Evolutionary conservation across 2,888 invertebrate genomes (phyloP).

Genomic region (Dasypogon diadema): DNA sequence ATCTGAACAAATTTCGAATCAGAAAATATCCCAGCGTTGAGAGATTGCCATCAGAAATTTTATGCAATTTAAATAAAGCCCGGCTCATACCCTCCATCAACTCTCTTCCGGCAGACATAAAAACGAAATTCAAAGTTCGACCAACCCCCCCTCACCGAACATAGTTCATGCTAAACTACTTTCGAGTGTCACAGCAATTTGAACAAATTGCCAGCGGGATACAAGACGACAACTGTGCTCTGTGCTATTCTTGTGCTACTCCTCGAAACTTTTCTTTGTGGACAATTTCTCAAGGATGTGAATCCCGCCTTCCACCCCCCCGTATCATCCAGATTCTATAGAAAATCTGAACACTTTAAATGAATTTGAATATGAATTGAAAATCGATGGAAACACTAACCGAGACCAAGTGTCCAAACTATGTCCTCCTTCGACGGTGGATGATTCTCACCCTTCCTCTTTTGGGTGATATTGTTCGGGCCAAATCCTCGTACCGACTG

Average conservation of each 20-base stretch:
- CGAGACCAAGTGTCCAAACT: not conserved
- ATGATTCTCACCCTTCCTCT: too few species aligned
- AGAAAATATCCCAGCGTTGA: too few species aligned
- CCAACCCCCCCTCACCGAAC: not conserved
- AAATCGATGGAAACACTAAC: not conserved
- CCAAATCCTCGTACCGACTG: too few species aligned
- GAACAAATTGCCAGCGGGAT: constrained; percentile 3
- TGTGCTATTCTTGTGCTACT: not conserved
- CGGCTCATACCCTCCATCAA: too few species aligned
- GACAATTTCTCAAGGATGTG: not conserved
- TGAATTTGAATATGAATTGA: constrained; percentile 21
- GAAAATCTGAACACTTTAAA: not conserved
- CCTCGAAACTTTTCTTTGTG: not conserved
- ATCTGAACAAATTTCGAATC: too few species aligned
- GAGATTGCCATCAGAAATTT: too few species aligned
- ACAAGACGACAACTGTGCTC: not conserved
- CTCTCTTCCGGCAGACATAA: not conserved
- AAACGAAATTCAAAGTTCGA: not conserved
- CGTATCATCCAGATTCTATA: too few species aligned
- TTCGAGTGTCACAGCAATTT: not conserved
- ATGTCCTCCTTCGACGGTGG: too few species aligned
- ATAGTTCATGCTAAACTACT: not conserved
- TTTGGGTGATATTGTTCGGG: too few species aligned
- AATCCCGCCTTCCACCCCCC: not conserved
- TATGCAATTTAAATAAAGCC: too few species aligned